Evolutionary conservation across 2,113 vertebrate genomes (phyloP).

Genomic region (Glaucidium brasilianum): DNA sequence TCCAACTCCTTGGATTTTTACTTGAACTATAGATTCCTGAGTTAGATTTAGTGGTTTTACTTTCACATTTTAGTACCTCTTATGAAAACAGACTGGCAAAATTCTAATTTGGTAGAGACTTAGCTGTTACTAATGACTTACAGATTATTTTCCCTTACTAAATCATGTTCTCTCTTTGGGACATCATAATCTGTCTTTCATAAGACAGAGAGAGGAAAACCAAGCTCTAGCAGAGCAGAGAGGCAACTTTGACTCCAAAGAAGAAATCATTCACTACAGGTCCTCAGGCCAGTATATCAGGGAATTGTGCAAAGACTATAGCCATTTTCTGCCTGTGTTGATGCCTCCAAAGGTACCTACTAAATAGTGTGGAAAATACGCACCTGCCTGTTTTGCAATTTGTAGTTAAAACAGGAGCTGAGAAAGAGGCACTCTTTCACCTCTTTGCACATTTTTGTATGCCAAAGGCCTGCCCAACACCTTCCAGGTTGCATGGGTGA

Average conservation of each 20-base stretch:
- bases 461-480: neutral
- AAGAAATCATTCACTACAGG: neutral
- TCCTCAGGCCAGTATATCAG: neutral
- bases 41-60: neutral
- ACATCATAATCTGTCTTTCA: neutral
- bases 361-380: neutral
- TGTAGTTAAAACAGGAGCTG: neutral
- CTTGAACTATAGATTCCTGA: neutral
- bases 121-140: neutral
- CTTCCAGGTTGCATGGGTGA: neutral
- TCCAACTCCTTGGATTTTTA: neutral
- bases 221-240: neutral
- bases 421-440: neutral
- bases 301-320: neutral
- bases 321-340: neutral
- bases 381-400: neutral
- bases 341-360: neutral
- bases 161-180: neutral
- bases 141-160: neutral
- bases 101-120: neutral
- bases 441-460: neutral
- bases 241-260: neutral
- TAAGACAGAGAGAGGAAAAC: neutral
- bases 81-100: neutral
- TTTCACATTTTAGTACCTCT: neutral